Evolutionary conservation across 2,888 invertebrate genomes (phyloP), one percentile per base, ranked within the genome.

Genomic region (Leptopilina myrica): DNA sequence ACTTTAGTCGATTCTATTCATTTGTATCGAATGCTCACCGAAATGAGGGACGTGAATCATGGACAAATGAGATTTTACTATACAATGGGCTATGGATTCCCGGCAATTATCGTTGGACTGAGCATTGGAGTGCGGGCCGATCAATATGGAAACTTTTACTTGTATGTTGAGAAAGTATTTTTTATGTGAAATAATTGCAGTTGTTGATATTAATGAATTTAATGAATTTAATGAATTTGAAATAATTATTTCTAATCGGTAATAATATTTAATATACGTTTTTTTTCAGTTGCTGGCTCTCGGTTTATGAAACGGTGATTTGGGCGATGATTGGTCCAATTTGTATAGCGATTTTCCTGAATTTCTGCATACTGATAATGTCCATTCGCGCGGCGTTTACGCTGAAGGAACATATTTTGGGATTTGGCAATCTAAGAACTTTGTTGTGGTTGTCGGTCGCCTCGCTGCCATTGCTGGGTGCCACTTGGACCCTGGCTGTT

Each of bases 271-370:
- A 20, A 20, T 20, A 20, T 20, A 33, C 20, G 56, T 15, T 53
- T 46, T 65, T 84, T 67, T 92, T 3, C 33, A 98, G 98, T 91
- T 99, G 99, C 92, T 99, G 98, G 98, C 94, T 99, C 82, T 97
- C 97, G 9, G 95, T 98, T 64, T 97, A 98, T 90, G 98, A 98
- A 91, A 96, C 96, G 33, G 97, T 98, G 33, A 96, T 98, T 66
- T 99, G 98, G 98, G 97, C 98, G 93, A 94, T 98, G 87, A 97
- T 98, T 85, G 97, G 97, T 4, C 98, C 99, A 7, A 96, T 98
- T 49, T 96, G 95, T 53, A 94, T 95, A 80, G 94, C 96, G 88
- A 96, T 97, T 0, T 92, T 95, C 46, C 94, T 96, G 6, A 97
- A 97, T 88, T 93, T 98, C 5, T 93, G 95, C 46, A 95, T 97